Conservation (phyloP, 23 tunicate species). For the Ciona savignyi region DNA sequence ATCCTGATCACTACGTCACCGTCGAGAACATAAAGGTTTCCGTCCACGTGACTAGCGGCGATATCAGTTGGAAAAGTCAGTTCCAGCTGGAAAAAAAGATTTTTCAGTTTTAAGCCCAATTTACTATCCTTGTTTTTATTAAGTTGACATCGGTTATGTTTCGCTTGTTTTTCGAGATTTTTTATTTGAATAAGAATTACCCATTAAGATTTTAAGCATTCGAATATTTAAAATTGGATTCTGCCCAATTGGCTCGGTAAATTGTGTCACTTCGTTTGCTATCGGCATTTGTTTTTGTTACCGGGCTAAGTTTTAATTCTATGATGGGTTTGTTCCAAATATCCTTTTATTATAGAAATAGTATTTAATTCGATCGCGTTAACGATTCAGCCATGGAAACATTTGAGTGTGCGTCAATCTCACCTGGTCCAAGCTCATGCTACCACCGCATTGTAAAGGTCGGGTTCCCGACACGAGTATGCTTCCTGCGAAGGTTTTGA, state of each 20-base stretch:
- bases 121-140: too few relatives aligned
- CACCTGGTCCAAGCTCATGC: slow-evolving; percentile 78
- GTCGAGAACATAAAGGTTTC: slow-evolving; percentile 55
- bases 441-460: slow-evolving; percentile 71
- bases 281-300: not conserved
- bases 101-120: too few relatives aligned
- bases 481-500: slow-evolving; percentile 61
- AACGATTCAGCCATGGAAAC: too few relatives aligned
- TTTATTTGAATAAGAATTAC: too few relatives aligned
- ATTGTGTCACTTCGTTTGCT: too few relatives aligned
- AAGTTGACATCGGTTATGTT: too few relatives aligned
- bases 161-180: too few relatives aligned
- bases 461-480: slow-evolving; percentile 42
- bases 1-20: slow-evolving; percentile 64
- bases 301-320: too few relatives aligned
- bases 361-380: too few relatives aligned
- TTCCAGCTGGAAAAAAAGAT: slow-evolving; percentile 56
- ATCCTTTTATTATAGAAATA: too few relatives aligned
- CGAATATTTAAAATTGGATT: not conserved
- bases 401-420: not conserved
- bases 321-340: too few relatives aligned
- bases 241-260: not conserved
- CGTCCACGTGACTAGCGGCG: slow-evolving; percentile 54
- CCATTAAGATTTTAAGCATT: too few relatives aligned
- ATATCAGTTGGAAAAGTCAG: slow-evolving; percentile 69